Evolutionary conservation across 2,888 invertebrate genomes (phyloP).

Genomic region (Agrotis puta): DNA sequence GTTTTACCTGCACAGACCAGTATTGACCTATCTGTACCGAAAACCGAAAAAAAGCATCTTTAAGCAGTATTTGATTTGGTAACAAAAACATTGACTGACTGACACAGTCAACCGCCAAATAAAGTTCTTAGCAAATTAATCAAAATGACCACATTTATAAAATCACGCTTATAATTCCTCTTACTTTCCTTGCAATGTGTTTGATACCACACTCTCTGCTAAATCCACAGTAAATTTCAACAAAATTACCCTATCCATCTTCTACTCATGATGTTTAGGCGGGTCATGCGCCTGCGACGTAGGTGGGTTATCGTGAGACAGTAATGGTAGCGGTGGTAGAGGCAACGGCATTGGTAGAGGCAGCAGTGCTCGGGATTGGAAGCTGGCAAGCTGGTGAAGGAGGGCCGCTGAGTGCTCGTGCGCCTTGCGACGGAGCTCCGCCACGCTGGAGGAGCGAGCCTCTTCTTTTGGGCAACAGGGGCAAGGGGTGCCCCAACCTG

Average conservation of each 20-base stretch:
- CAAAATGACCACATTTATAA: neutral
- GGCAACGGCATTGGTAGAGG: constrained; percentile 85
- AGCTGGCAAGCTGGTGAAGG: constrained; percentile 93
- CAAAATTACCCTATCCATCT: neutral
- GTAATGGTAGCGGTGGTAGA: constrained; percentile 80
- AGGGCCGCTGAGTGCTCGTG: constrained; percentile 98
- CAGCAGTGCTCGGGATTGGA: constrained; percentile 91
- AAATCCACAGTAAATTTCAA: neutral
- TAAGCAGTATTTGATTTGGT: neutral
- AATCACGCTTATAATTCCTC: neutral
- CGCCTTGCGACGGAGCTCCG: constrained; percentile 97
- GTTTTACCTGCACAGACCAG: too few species aligned
- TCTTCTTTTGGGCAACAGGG: constrained; percentile 95
- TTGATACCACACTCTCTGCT: neutral
- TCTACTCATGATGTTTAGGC: constrained; percentile 82
- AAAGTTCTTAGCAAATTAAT: constrained; percentile 2
- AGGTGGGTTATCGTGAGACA: constrained; percentile 74
- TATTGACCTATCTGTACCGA: too few species aligned
- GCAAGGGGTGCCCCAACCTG: constrained; percentile 95
- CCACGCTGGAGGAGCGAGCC: constrained; percentile 96
- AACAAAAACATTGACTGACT: neutral
- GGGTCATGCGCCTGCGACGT: constrained; percentile 71
- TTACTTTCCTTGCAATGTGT: neutral
- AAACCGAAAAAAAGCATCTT: too few species aligned
- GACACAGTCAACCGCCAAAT: neutral